Conservation (phyloP, 2,888 invertebrate species). For the Saturnia pavonia region DNA sequence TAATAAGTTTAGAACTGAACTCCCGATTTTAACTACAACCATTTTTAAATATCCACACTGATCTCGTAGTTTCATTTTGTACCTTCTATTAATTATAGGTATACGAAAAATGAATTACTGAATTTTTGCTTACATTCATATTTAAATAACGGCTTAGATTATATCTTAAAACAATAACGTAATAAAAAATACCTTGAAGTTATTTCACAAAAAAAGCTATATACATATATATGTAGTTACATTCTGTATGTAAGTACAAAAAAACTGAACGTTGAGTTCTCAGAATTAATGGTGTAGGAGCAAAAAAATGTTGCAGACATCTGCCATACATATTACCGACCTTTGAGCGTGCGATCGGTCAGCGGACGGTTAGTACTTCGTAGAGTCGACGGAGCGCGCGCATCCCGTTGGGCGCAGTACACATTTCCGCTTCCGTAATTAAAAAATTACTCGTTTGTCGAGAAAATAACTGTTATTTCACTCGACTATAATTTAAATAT, state of each 20-base stretch:
- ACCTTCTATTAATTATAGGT: background rate
- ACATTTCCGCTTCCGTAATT: conserved; percentile 19
- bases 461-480: background rate
- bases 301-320: conserved; percentile 46
- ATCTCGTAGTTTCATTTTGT: background rate
- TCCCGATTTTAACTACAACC: too few species aligned
- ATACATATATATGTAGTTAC: background rate
- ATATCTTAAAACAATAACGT: background rate
- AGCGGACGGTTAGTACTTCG: conserved; percentile 28
- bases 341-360: conserved; percentile 39
- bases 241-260: background rate
- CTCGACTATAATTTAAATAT: background rate
- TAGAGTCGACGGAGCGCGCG: conserved; percentile 47
- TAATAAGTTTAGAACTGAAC: too few species aligned
- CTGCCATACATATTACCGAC: conserved; percentile 42
- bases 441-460: conserved; percentile 13
- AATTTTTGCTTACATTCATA: background rate
- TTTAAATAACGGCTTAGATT: background rate
- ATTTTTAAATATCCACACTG: too few species aligned
- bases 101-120: too few species aligned
- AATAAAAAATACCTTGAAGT: background rate
- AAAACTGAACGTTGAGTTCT: background rate
- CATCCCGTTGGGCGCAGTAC: conserved; percentile 33
- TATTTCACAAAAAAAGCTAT: conserved; percentile 6
- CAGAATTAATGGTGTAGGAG: conserved; percentile 13